phyloP scores from a whole-genome alignment of 1,140 invertebrate species.

The Globodera ellingtonae region DNA sequence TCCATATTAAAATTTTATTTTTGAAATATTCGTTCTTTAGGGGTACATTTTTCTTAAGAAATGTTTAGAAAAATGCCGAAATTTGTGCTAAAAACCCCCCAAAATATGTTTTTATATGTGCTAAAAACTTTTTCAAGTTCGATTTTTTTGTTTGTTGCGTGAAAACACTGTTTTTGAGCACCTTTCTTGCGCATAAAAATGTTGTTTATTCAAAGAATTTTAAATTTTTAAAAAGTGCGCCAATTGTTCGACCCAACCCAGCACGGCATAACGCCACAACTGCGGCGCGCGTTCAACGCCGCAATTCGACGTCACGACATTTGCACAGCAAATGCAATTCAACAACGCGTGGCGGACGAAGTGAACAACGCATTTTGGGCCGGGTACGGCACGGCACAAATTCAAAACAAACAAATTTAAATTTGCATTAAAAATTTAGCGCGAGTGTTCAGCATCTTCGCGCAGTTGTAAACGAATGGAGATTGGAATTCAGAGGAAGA shows the following conservation, averaged over 20 bases:
- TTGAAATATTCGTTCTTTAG: no score
- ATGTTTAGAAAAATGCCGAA: no score
- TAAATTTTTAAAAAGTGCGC: background rate
- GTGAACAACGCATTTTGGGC: slow-evolving; percentile 6
- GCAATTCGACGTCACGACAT: background rate
- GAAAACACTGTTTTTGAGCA: no score
- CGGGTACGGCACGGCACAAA: background rate
- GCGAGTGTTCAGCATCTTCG: background rate
- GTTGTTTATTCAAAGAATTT: no score
- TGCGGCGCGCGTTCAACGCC: background rate
- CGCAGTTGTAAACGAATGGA: background rate
- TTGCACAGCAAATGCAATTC: background rate
- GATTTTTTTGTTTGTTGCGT: no score
- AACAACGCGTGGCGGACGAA: background rate
- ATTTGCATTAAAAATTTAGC: background rate
- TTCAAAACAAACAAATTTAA: background rate
- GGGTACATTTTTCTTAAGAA: no score
- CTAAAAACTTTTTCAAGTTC: no score
- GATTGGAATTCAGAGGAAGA: slow-evolving; percentile 1
- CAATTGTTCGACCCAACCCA: background rate
- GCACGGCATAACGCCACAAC: background rate
- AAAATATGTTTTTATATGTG: no score
- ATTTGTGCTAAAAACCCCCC: no score
- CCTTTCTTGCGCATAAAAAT: no score
- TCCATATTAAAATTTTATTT: no score